phyloP scores from a whole-genome alignment of 1,140 invertebrate species.

The Fopius arisanus region DNA sequence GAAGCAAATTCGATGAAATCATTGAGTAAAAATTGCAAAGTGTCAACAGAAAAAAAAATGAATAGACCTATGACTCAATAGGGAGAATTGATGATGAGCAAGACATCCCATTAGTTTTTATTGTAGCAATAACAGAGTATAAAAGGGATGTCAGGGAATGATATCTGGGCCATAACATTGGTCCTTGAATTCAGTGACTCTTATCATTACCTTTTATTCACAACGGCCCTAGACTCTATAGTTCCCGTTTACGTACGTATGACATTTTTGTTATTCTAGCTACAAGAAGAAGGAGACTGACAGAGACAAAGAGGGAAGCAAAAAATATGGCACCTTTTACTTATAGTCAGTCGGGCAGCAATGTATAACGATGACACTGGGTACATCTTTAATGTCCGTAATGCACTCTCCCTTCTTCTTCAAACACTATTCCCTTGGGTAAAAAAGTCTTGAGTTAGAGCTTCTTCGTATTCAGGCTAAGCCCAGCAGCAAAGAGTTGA shows the following conservation, averaged over 20 bases:
- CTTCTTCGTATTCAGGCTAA: not conserved
- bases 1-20: not conserved
- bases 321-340: not conserved
- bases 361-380: not conserved
- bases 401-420: not conserved
- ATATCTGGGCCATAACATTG: not conserved
- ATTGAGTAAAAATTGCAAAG: not conserved
- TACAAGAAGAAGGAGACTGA: not conserved
- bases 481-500: not conserved
- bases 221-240: not conserved
- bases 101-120: not conserved
- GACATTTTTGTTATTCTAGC: not conserved
- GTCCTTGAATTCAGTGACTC: constrained; percentile 1
- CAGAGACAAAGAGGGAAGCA: not conserved
- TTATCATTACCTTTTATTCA: constrained; percentile 1
- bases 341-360: not conserved
- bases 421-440: not conserved
- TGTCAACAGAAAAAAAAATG: not conserved
- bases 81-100: not conserved
- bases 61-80: not conserved
- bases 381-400: not conserved
- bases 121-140: not conserved
- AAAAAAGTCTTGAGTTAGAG: not conserved
- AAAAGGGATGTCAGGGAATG: not conserved
- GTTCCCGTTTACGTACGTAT: not conserved